Evolutionary conservation across 2,113 vertebrate species (phyloP), one percentile per base, ranked within the genome.

Genomic region (Oreochromis aureus): DNA sequence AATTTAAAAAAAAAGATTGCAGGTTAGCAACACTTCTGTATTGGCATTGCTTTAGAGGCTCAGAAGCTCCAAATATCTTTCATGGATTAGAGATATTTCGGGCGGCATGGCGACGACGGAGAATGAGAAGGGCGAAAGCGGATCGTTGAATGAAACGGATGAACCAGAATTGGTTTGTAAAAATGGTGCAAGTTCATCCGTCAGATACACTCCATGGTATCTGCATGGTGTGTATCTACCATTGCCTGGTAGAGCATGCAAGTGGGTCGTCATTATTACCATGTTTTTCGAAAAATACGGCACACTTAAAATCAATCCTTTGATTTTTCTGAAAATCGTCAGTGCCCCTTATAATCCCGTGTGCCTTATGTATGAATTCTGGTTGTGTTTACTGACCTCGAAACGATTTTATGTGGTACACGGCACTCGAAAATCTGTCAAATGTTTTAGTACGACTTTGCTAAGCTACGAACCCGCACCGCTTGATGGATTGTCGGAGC

Each of bases 261-360:
- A 58, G 56, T 24, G 0, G 1, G 56, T 24, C 2, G 13, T 30
- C 7, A 3, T 59, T 58, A 58, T 30, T 58, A 2, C 7, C 0
- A 3, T 9, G 13, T 58, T 58, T 5, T 58, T 58, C 0, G 0
- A 13, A 58, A 58, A 58, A 30, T 58, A 1, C 0, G 13, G 3
- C 24, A 1, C 55, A 58, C 13, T 30, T 58, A 16, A 30, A 58
- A 58, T 58, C 56, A 58, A 1, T 58, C 24, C 56, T 58, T 59
- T 59, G 13, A 59, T 32, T 6, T 6, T 32, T 32, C 32, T 32
- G 5, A 32, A 32, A 32, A 32, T 32, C 6, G 2, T 6, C 32
- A 32, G 27, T 27, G 27, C 27, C 27, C 27, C 27, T 27, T 27
- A 27, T 27, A 27, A 27, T 27, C 27, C 27, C 27, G 6, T 32